Base-by-base conservation (phyloP, 2,113 vertebrate species). In the Nasalis larvatus region DNA sequence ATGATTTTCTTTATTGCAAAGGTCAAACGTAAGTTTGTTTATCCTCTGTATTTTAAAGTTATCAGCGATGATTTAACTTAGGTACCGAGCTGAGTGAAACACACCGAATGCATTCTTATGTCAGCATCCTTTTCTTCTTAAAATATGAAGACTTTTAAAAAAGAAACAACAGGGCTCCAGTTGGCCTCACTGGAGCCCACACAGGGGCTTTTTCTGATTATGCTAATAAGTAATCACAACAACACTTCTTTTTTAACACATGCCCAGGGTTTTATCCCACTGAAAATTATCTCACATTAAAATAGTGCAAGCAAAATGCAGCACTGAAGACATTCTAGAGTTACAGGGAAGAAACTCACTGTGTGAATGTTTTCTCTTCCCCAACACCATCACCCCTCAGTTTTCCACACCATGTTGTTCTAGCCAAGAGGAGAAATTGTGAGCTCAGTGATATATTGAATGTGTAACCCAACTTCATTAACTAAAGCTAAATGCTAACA, bases 1-100 rank as follows among this genome's bases (percentile, higher is more conserved):
- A 80, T 97, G 92, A 86, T 93, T 97, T 97, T 96, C 85, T 81
- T 97, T 89, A 96, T 30, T 3, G 89, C 74, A 97, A 98, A 98
- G 97, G 97, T 98, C 95, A 98, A 97, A 96, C 89, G 78, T 77
- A 91, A 77, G 86, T 98, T 97, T 97, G 93, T 97, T 98, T 98
- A 87, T 91, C 87, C 71, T 98, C 86, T 21, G 74, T 97, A 96
- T 97, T 97, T 98, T 98, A 92, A 96, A 97, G 94, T 93, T 98
- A 96, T 97, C 97, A 96, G 94, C 23, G 54, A 94, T 97, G 98
- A 98, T 98, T 98, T 98, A 98, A 97, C 76, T 96, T 96, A 97
- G 56, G 20, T 66, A 80, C 96, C 73, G 77, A 56, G 49, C 14
- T 77, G 95, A 98, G 86, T 92, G 86, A 83, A 97, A 91, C 91